A percentile compares a stretch with the other conserved stretches of the same genome.
Conservation (phyloP, 2,888 invertebrate species). For the Lithosia quadra region DNA sequence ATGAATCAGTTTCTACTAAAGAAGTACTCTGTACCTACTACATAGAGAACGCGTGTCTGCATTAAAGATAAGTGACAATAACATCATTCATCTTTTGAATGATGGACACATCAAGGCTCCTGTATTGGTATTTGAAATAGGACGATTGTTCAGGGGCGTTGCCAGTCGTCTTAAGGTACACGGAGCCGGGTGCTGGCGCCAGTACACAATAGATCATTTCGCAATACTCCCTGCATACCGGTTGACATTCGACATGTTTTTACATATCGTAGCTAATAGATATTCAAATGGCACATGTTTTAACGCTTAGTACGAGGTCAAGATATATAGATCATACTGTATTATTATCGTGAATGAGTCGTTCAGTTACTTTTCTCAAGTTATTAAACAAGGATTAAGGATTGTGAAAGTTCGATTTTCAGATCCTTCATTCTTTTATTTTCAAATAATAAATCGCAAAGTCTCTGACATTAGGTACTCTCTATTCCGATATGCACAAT, state of each 20-base stretch:
- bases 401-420: not conserved
- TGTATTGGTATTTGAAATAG: slow-evolving; percentile 42
- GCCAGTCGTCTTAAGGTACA: slow-evolving; percentile 16
- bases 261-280: slow-evolving; percentile 46
- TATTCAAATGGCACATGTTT: slow-evolving; percentile 56
- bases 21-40: not conserved
- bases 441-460: not conserved
- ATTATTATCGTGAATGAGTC: slow-evolving; percentile 2
- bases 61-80: slow-evolving; percentile 57
- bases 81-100: slow-evolving; percentile 61
- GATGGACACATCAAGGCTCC: slow-evolving; percentile 76
- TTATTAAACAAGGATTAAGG: not conserved
- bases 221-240: slow-evolving; percentile 60
- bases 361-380: not conserved
- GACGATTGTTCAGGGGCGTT: slow-evolving; percentile 35
- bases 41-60: slow-evolving; percentile 52
- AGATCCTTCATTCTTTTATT: not conserved
- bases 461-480: no score
- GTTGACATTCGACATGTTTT: slow-evolving; percentile 59
- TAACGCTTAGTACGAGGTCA: slow-evolving; percentile 39
- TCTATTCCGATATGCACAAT: no score
- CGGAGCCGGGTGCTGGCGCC: slow-evolving; percentile 35
- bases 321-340: slow-evolving; percentile 10
- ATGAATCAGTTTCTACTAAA: slow-evolving; percentile 27
- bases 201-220: slow-evolving; percentile 66